Conservation (phyloP, 2,797 vertebrate genomes). For the Scyliorhinus canicula region DNA sequence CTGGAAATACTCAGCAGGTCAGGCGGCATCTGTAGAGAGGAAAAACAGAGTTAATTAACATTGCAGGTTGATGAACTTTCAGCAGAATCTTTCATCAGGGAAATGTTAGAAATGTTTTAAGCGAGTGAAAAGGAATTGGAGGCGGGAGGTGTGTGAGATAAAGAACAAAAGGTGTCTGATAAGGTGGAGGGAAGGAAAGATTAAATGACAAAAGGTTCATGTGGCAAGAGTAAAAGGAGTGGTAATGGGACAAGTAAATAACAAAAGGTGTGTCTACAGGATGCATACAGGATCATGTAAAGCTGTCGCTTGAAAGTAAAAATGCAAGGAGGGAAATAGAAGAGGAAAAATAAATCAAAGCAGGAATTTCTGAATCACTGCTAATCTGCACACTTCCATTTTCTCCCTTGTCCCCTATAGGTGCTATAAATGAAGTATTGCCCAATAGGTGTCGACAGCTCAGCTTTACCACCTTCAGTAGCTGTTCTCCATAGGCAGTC, state of each 20-base stretch:
- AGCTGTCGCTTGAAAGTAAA: not conserved
- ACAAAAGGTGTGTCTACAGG: not conserved
- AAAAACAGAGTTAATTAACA: no score
- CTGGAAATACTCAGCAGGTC: no score
- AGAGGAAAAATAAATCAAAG: not conserved
- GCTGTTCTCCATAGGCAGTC: not conserved
- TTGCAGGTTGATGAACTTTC: no score
- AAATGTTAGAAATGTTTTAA: no score
- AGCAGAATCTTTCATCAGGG: no score
- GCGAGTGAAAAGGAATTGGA: no score
- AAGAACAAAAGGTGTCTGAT: no score
- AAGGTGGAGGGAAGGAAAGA: no score
- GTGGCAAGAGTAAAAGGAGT: no score
- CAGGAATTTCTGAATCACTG: not conserved
- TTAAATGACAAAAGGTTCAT: no score
- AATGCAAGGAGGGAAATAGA: not conserved
- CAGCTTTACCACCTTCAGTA: not conserved
- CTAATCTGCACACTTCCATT: not conserved
- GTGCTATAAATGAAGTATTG: not conserved
- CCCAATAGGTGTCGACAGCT: not conserved
- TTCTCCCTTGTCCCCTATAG: not conserved
- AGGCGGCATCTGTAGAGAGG: no score
- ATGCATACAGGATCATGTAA: not conserved
- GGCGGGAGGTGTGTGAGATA: no score
- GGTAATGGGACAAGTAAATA: not conserved